Percentiles rank a stretch among this genome's conserved stretches.
Conservation (phyloP, 2,888 invertebrate genomes). For the Apeira syringaria region DNA sequence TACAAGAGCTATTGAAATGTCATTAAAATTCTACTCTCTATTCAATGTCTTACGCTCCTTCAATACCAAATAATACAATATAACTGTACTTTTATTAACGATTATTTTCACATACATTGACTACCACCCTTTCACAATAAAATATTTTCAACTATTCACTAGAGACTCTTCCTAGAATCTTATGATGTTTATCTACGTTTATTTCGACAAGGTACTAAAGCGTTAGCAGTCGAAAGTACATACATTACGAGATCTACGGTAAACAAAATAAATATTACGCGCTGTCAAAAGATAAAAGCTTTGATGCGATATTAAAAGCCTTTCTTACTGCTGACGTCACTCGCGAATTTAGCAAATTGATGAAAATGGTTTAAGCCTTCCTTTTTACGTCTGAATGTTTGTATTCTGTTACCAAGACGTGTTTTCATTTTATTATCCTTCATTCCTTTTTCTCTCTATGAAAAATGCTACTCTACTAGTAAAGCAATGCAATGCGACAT, state of each 20-base stretch:
- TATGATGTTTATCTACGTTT: background rate
- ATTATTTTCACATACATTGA: background rate
- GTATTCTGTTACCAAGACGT: constrained; percentile 1
- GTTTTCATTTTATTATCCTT: constrained; percentile 4
- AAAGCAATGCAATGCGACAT: no score
- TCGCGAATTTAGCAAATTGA: constrained; percentile 17
- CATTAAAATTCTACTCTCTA: no score
- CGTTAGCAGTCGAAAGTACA: constrained; percentile 1
- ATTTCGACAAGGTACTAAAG: constrained; percentile 2
- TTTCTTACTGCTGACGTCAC: constrained; percentile 14
- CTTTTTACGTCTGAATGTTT: constrained; percentile 6
- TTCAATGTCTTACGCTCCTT: no score
- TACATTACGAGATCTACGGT: constrained; percentile 10
- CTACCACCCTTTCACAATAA: background rate
- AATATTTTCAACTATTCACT: background rate
- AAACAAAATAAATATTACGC: constrained; percentile 22
- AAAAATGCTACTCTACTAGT: no score
- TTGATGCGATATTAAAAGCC: constrained; percentile 22
- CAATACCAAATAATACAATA: no score
- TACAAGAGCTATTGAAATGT: no score
- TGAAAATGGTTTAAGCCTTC: constrained; percentile 13
- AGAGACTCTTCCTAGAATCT: background rate
- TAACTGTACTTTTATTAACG: no score
- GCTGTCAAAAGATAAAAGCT: constrained; percentile 25
- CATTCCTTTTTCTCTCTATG: no score